Evolutionary conservation across 2,113 vertebrate genomes (phyloP), one percentile per base, ranked within the genome.

Genomic region (Atrichornis clamosus): DNA sequence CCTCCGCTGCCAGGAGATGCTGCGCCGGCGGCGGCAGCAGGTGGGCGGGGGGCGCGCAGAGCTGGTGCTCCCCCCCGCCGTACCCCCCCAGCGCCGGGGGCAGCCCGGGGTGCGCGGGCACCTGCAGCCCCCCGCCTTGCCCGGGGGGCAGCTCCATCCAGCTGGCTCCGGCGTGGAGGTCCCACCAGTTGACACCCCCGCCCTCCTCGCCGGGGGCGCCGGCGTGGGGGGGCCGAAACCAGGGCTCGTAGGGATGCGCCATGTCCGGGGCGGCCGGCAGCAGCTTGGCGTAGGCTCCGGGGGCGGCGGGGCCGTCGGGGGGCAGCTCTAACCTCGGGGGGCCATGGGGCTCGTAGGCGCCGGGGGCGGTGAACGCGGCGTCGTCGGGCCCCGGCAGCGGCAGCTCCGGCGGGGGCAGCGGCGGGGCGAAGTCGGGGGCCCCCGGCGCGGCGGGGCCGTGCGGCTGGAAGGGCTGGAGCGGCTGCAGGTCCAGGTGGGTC

Each of bases 191-290:
- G 96, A 98, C 97, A 2, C 67, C 80, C 14, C 98, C 98, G 94
- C 98, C 98, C 15, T 99, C 99, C 17, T 99, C 99, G 1, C 98
- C 88, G 32, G 96, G 96, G 53, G 97, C 97, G 37, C 98, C 97
- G 53, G 98, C 96, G 53, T 98, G 98, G 28, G 99, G 98, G n/a
- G 99, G 98, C 67, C 99, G 97, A 96, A 99, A 97, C 99, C 99
- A 99, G 19, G 99, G 97, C 95, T 99, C 99, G 13, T 99, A 99
- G 8, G 98, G 99, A 91, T 99, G 99, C 50, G 99, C 98, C 99
- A 99, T 99, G 96, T 98, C 98, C 53, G 96, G 92, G 21, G 87
- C 22, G 21, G 98, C 96, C 78, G 98, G 98, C 64, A 98, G 87
- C 87, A 98, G 97, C 90, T 98, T 98, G 95, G 98, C 72, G 72